Evolutionary conservation across 2,888 invertebrate species (phyloP).

Genomic region (Thera obeliscata): DNA sequence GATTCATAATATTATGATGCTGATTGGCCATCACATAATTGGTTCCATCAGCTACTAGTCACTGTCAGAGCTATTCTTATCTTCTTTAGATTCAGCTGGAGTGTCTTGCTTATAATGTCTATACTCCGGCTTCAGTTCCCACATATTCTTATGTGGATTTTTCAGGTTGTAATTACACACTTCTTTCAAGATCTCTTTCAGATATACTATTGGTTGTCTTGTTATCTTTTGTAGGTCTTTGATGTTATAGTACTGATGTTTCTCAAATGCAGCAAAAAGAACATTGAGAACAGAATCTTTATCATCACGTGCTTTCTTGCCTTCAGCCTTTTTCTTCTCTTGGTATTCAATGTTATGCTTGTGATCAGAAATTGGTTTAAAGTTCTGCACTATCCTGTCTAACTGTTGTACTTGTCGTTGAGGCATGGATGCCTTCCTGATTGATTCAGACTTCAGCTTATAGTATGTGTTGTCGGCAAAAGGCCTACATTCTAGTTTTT

Average conservation of each 20-base stretch:
- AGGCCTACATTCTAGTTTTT: slow-evolving; percentile 96
- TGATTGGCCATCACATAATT: not conserved
- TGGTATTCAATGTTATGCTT: slow-evolving; percentile 96
- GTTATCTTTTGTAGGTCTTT: slow-evolving; percentile 95
- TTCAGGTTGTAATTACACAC: slow-evolving; percentile 99
- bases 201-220: slow-evolving; percentile 96
- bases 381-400: slow-evolving; percentile 94
- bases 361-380: slow-evolving; percentile 96
- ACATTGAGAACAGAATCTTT: slow-evolving; percentile 98
- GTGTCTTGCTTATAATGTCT: slow-evolving; percentile 95
- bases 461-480: slow-evolving; percentile 95
- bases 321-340: slow-evolving; percentile 95
- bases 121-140: slow-evolving; percentile 99
- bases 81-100: slow-evolving; percentile 84
- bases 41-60: slow-evolving; percentile 53
- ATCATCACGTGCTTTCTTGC: slow-evolving; percentile 97
- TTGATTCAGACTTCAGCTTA: slow-evolving; percentile 94
- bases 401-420: slow-evolving; percentile 93
- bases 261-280: slow-evolving; percentile 99
- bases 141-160: slow-evolving; percentile 99
- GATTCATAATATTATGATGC: not conserved
- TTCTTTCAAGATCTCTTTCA: slow-evolving; percentile 99
- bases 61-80: slow-evolving; percentile 84
- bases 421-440: slow-evolving; percentile 94
- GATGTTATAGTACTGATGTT: slow-evolving; percentile 99